Evolutionary conservation across 1,140 invertebrate genomes (phyloP).

Genomic region (Nylanderia fulva): DNA sequence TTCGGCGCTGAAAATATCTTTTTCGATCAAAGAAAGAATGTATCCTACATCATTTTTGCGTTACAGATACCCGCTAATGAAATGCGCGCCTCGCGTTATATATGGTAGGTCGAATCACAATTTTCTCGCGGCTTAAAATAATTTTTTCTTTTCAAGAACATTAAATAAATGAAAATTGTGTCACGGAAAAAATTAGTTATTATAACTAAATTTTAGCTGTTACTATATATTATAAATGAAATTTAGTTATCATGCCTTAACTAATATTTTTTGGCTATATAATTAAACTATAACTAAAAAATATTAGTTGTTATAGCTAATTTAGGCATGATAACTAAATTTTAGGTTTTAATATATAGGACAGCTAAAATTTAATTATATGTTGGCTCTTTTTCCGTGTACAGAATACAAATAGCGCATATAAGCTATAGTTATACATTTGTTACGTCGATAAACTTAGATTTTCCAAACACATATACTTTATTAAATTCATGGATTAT

Average conservation of each 20-base stretch:
- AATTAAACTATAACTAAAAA: too few relatives aligned
- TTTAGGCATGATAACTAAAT: too few relatives aligned
- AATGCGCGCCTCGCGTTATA: background rate
- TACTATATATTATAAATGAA: too few relatives aligned
- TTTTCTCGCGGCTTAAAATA: slow-evolving; percentile 11
- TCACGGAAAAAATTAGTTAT: too few relatives aligned
- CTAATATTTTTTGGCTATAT: too few relatives aligned
- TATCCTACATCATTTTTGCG: slow-evolving; percentile 3
- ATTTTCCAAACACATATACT: background rate
- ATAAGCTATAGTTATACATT: background rate
- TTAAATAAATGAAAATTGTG: too few relatives aligned
- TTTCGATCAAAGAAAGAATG: slow-evolving; percentile 24
- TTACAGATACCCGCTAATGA: background rate
- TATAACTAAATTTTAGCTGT: too few relatives aligned
- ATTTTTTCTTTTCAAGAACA: background rate
- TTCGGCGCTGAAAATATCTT: slow-evolving; percentile 29
- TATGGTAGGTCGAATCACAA: background rate
- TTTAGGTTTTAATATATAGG: too few relatives aligned
- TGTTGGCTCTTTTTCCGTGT: too few relatives aligned
- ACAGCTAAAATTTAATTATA: too few relatives aligned
- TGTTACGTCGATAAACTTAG: background rate
- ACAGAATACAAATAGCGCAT: background rate
- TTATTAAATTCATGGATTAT: background rate
- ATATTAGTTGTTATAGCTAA: too few relatives aligned
- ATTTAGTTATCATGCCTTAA: too few relatives aligned